These are phyloP conservation scores for Venusia cambrica DNA, from an alignment of 2,888 invertebrate species.

Conservation along the genomic window DNA sequence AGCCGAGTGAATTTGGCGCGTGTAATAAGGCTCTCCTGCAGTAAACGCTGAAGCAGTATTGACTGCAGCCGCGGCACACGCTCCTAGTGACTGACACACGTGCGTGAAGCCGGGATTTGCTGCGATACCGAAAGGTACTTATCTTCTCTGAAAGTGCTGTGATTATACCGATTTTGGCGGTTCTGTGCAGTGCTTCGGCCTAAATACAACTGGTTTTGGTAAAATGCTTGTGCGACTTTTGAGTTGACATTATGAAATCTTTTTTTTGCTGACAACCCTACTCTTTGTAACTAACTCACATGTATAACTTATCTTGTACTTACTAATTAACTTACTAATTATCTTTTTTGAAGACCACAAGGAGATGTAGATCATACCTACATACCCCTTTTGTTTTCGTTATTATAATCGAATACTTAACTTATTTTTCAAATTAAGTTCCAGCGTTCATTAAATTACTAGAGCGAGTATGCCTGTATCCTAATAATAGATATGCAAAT, in stretches of 20 bases:
- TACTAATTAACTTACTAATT: no score
- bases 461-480: no score
- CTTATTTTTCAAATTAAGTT: no score
- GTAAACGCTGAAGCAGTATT: conserved; percentile 42
- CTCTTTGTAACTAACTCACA: conserved; percentile 3
- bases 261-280: no score
- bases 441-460: no score
- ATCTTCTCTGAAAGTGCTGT: conserved; percentile 32
- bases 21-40: conserved; percentile 34
- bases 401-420: no score
- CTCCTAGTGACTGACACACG: conserved; percentile 37
- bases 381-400: no score
- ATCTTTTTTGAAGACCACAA: no score
- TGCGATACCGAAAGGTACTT: conserved; percentile 20
- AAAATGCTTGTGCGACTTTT: conserved; percentile 12
- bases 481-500: no score
- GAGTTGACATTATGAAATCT: neutral
- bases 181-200: conserved; percentile 29
- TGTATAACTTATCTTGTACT: no score
- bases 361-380: no score
- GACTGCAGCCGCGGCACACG: conserved; percentile 48
- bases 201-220: conserved; percentile 22
- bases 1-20: conserved; percentile 36
- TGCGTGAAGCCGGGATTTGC: conserved; percentile 38
- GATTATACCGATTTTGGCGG: conserved; percentile 12